Evolutionary conservation across 1,140 invertebrate genomes (phyloP), one percentile per base, ranked within the genome.

Genomic region (Panagrolaimus sp.): DNA sequence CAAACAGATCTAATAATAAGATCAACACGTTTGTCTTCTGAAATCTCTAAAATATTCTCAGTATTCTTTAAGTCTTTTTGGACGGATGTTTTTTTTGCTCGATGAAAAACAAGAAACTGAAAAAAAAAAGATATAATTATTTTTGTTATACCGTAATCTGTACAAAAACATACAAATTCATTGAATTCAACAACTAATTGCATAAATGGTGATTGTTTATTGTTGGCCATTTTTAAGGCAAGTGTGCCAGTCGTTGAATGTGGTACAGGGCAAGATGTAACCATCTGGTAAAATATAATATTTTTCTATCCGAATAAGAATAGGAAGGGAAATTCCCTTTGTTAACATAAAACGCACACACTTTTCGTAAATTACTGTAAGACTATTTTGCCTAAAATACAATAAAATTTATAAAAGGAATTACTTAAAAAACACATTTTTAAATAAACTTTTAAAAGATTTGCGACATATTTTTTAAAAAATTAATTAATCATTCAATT

Each of bases 21-120:
- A 57, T 57, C 51, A 57, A 20, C 20, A 25, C 51, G 51, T 57
- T 57, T 27, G 20, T 27, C 27, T 57, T 57, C 51, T 11, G 51
- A 57, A 57, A 57, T 57, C 7, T 38, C 31, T 57, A 27, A 25
- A 13, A 57, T 27, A 11, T 20, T 20, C 20, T 57, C 51, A 16
- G 27, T 16, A 11, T 25, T 27, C 20, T 57, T 57, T n/a, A 27
- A 57, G 11, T 57, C 51, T 57, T 25, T 57, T 11, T 20, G 51
- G n/a, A 16, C n/a, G n/a, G 51, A 27, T n/a, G 27, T n/a, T 20
- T 57, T 57, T 16, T 57, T 57, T 57, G 51, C 27, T n/a, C 51
- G 51, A 20, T 57, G 51, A 20, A 57, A 57, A 20, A 27, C 51
- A 25, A 57, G 20, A 9, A 57, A 57, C 51, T 57, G 8, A 57